Conservation (phyloP, 2,888 invertebrate species). For the Ectemnius cavifrons region DNA sequence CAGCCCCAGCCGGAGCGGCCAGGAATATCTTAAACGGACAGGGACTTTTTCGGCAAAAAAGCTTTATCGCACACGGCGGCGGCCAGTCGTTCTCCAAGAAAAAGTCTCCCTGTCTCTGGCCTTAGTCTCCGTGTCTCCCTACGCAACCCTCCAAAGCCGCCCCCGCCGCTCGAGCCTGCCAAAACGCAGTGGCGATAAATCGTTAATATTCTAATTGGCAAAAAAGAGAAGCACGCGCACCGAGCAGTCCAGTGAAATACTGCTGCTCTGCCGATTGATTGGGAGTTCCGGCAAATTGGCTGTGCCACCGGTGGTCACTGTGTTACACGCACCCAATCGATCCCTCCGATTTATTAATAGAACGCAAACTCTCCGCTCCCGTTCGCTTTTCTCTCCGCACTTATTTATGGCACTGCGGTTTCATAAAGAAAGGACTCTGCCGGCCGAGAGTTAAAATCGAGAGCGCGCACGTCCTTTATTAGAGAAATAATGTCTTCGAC, state of each 20-base stretch:
- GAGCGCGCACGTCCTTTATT: no score
- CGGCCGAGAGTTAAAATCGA: no score
- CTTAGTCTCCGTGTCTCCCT: no score
- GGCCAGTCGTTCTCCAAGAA: conserved; percentile 9
- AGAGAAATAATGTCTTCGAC: no score
- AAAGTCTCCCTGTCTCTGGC: no score
- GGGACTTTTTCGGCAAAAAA: conserved; percentile 71
- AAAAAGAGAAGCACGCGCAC: conserved; percentile 44
- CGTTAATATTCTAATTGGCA: conserved; percentile 66
- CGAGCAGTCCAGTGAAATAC: conserved; percentile 44
- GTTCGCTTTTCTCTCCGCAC: not conserved
- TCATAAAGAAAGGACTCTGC: no score
- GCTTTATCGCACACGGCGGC: conserved; percentile 60
- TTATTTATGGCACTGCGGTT: no score
- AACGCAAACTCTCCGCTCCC: conserved; percentile 30
- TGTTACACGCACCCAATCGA: conserved; percentile 35
- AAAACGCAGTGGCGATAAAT: conserved; percentile 56
- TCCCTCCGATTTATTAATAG: conserved; percentile 41
- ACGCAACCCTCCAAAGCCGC: no score
- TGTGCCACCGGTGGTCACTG: conserved; percentile 34
- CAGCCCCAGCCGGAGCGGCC: conserved; percentile 68
- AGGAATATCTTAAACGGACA: conserved; percentile 73
- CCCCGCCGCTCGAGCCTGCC: conserved; percentile 26
- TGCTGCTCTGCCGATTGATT: conserved; percentile 63
- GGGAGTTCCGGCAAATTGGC: conserved; percentile 49